A percentile compares a stretch with the other conserved stretches of the same genome.
Evolutionary conservation across 2,113 vertebrate species (phyloP).

Genomic region (Neogobius melanostomus): DNA sequence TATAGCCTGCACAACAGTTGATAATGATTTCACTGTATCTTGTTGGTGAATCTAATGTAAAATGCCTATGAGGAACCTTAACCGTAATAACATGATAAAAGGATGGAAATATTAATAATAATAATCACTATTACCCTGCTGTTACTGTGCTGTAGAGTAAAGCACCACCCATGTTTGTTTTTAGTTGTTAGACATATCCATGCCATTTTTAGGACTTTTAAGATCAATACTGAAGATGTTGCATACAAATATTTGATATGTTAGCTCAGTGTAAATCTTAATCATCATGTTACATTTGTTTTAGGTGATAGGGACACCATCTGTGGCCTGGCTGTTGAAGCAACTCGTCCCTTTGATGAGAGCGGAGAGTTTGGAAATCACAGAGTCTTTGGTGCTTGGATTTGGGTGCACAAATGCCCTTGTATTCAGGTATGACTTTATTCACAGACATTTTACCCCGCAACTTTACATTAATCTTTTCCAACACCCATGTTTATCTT

Average conservation of each 20-base stretch:
- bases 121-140: too few relatives aligned
- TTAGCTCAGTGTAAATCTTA: neutral
- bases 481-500: too few relatives aligned
- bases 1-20: neutral
- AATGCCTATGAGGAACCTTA: too few relatives aligned
- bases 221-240: neutral
- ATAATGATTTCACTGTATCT: neutral
- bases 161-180: too few relatives aligned
- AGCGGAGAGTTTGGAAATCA: slow-evolving; percentile 96
- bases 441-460: neutral
- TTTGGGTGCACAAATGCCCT: slow-evolving; percentile 97
- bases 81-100: too few relatives aligned
- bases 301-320: slow-evolving; percentile 95
- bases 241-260: neutral
- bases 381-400: slow-evolving; percentile 94
- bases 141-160: too few relatives aligned
- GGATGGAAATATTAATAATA: too few relatives aligned
- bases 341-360: slow-evolving; percentile 98
- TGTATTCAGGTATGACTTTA: slow-evolving; percentile 89
- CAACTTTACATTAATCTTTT: too few relatives aligned
- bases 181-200: too few relatives aligned
- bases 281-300: neutral
- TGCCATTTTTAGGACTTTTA: too few relatives aligned
- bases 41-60: neutral
- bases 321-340: slow-evolving; percentile 92